Conservation (phyloP, 2,113 vertebrate species). For the Nesogale talazaci region DNA sequence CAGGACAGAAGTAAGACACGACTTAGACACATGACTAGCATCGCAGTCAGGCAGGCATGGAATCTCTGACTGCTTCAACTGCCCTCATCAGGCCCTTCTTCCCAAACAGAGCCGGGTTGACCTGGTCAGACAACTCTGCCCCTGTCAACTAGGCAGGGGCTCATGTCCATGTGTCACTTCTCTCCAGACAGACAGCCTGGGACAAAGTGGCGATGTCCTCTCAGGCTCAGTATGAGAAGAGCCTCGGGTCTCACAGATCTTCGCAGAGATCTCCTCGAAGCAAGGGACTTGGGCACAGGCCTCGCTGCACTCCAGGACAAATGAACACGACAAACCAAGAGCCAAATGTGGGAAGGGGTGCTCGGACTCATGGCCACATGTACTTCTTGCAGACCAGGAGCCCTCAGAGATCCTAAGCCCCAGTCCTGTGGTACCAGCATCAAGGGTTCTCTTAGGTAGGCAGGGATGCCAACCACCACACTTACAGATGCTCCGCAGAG, state of each 20-base stretch:
- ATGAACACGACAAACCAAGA: background rate
- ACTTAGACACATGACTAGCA: background rate
- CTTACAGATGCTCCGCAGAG: conserved; percentile 92
- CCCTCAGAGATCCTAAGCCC: background rate
- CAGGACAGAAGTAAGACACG: background rate
- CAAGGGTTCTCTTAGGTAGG: background rate
- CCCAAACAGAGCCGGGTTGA: background rate
- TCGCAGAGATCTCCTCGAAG: background rate
- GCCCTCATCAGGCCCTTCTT: background rate
- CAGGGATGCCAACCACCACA: background rate
- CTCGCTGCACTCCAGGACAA: background rate
- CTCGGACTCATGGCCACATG: too few species aligned
- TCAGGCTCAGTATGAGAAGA: background rate
- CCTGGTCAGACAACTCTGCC: background rate
- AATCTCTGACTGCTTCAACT: background rate
- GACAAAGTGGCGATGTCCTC: background rate
- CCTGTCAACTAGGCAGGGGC: background rate
- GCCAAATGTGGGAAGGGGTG: background rate
- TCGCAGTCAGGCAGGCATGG: background rate
- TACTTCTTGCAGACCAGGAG: background rate
- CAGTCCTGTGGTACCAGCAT: fast-evolving
- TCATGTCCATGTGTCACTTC: background rate
- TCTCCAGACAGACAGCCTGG: background rate
- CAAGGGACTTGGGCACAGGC: background rate
- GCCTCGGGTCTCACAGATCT: too few species aligned